Base-by-base conservation (phyloP, 2,888 invertebrate genomes). In the Eucriotettix oculatus region DNA sequence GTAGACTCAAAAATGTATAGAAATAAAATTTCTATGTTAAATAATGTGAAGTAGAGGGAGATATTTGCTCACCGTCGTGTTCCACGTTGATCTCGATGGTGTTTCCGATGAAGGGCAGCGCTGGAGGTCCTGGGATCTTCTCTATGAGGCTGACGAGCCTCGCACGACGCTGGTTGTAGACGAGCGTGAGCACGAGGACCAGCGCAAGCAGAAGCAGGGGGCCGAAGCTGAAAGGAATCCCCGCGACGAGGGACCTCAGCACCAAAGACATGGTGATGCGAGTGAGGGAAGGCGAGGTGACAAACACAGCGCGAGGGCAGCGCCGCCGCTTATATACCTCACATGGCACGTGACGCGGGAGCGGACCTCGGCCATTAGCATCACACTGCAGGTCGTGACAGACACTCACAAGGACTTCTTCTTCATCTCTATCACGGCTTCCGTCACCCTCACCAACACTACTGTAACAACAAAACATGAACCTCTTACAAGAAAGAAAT, bases 21-120 rank as follows among this genome's bases (percentile, higher is more conserved):
- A n/a, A 29, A 29, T 29, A 29, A 29, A 29, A 5, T 2, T 29
- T 29, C 9, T n/a, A 48, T 48, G 2, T 48, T 48, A 2, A 48
- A 10, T 14, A 44, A 14, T 48, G n/a, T 48, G 5, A 14, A 48
- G 44, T 44, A 44, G 14, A 48, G 48, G 2, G 2, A 9, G 9
- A 5, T 48, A 48, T 48, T 48, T n/a, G n/a, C 71, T 74, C 69
- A 79, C 82, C 81, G 68, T 79, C 79, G 64, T 79, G 79, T 68
- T 79, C 79, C 43, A 78, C 78, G 68, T 79, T 78, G 64, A 81
- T 73, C 68, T 83, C 79, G 58, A 80, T 74, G 40, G 78, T 75
- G 70, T 84, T 80, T n/a, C 84, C 84, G 60, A 84, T 68, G 16
- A 84, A 66, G 0, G 83, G 83, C 58, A 80, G 68, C 7, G 78